phyloP scores from a whole-genome alignment of 2,113 vertebrate species.

The Arvicanthis niloticus region DNA sequence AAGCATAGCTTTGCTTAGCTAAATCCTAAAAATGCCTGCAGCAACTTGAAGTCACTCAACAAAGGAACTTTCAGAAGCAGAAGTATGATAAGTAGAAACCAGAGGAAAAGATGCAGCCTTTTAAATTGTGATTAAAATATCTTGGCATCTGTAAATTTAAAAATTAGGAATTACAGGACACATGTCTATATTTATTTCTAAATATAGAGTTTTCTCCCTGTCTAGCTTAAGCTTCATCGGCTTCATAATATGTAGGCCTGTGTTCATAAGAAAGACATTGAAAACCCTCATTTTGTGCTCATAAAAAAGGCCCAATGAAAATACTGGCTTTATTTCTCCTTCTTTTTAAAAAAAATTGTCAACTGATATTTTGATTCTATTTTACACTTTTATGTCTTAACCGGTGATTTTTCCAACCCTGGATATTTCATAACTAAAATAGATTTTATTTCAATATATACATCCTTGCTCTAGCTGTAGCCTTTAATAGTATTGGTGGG shows the following conservation, averaged over 20 bases:
- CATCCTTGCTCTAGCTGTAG: background rate
- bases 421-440: background rate
- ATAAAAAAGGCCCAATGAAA: background rate
- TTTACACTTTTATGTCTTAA: background rate
- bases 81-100: background rate
- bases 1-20: background rate
- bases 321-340: background rate
- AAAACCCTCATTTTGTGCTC: background rate
- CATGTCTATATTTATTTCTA: background rate
- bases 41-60: background rate
- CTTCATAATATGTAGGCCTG: background rate
- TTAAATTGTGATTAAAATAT: background rate
- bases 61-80: background rate
- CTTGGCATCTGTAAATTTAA: background rate
- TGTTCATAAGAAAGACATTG: background rate
- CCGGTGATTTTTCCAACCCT: background rate
- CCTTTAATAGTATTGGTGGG: background rate
- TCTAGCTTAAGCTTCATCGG: background rate
- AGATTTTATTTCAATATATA: background rate
- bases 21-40: conserved; percentile 4
- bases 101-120: background rate
- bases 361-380: background rate
- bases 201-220: accelerated
- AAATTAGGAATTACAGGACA: background rate
- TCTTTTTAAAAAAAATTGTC: background rate